phyloP scores from a whole-genome alignment of 2,888 invertebrate genomes.

The Ochropacha duplaris region DNA sequence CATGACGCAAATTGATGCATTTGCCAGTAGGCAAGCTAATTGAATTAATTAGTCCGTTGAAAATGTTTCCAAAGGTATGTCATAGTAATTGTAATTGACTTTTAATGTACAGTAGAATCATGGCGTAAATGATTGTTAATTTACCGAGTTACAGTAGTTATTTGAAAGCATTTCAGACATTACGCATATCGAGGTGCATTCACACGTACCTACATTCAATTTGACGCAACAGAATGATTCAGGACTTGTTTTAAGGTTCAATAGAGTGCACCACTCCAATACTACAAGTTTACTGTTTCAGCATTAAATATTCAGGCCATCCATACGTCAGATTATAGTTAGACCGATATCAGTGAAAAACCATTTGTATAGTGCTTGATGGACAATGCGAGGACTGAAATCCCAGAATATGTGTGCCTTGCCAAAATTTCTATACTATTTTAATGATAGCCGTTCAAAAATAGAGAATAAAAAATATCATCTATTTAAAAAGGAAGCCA shows the following conservation, averaged over 20 bases:
- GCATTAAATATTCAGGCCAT: background rate
- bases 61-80: slow-evolving; percentile 15
- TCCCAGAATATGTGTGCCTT: no score
- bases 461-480: background rate
- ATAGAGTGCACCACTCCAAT: background rate
- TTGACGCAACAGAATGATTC: background rate
- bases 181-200: background rate
- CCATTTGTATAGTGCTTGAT: background rate
- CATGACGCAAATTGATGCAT: slow-evolving; percentile 52
- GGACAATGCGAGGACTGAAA: background rate
- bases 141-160: background rate
- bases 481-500: background rate
- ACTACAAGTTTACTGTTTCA: background rate
- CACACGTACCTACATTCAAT: background rate
- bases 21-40: slow-evolving; percentile 42
- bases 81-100: slow-evolving; percentile 24
- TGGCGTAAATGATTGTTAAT: background rate
- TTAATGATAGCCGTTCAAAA: background rate
- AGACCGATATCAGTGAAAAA: background rate
- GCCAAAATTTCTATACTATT: background rate
- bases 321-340: background rate
- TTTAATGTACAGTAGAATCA: slow-evolving; percentile 17
- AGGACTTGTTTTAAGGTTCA: background rate
- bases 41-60: slow-evolving; percentile 46
- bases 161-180: background rate